These are phyloP conservation scores for Conistra vaccinii DNA, from an alignment of 2,888 invertebrate species.

Conservation along the genomic window DNA sequence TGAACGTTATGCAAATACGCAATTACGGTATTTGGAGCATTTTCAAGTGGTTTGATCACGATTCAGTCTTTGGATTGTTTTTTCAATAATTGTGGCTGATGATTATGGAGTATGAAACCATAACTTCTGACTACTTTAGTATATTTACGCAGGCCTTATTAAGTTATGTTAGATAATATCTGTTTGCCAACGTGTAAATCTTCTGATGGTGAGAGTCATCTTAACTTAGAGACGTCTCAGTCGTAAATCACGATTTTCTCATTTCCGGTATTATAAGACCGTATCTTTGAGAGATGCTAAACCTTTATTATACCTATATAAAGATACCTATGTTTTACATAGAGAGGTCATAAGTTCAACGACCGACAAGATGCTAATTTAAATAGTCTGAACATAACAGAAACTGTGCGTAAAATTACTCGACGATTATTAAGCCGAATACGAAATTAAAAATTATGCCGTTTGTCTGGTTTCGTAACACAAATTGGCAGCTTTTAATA, in stretches of 20 bases:
- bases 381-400: conserved; percentile 1
- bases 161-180: conserved; percentile 36
- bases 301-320: conserved; percentile 4
- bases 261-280: conserved; percentile 31
- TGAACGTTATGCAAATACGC: conserved; percentile 61
- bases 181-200: conserved; percentile 10
- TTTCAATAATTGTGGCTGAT: conserved; percentile 15
- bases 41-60: conserved; percentile 56
- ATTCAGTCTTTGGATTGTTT: conserved; percentile 26
- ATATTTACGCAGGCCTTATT: not conserved
- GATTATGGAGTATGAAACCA: conserved; percentile 2
- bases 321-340: not conserved
- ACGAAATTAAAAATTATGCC: conserved; percentile 51
- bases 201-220: conserved; percentile 21
- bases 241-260: conserved; percentile 32
- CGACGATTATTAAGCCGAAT: conserved; percentile 15
- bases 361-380: conserved; percentile 18
- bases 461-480: conserved; percentile 54
- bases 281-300: conserved; percentile 9
- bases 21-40: conserved; percentile 51
- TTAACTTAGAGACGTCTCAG: conserved; percentile 5
- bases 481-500: conserved; percentile 61
- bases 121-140: conserved; percentile 3
- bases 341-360: conserved; percentile 16
- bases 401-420: conserved; percentile 22